Evolutionary conservation across 2,888 invertebrate genomes (phyloP), one percentile per base, ranked within the genome.

Genomic region (Ectropis crepuscularia): DNA sequence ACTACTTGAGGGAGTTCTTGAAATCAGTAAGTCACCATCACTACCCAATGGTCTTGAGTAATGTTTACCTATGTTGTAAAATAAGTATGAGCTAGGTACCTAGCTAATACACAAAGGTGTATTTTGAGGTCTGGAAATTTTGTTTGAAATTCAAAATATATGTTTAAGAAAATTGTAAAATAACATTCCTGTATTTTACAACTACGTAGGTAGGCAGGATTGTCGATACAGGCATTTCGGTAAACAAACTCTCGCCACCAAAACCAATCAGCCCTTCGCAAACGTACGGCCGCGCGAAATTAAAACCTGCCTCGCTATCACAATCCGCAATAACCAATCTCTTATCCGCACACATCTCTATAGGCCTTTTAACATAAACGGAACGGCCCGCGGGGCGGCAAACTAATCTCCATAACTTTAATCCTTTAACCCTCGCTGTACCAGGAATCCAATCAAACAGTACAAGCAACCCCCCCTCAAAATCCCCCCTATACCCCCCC

Each of bases 321-420:
- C 87, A 90, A 90, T 89, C 88, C 90, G 88, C 90, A 90, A 91
- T 92, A 92, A 90, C 87, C 90, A 88, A 92, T 92, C 89, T 89
- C 90, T 92, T 92, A 92, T 92, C 91, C 77, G 82, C 79, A 84
- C 88, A 88, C 87, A 91, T 92, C 91, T 91, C 88, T 88, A 90
- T 88, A 86, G 86, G 82, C 87, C 89, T 89, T 90, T 91, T 91
- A 90, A 90, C 90, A 91, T 89, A 89, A 90, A 88, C 89, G 88
- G 87, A 90, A 88, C 86, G 83, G 86, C 85, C 86, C 88, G 88
- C 91, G 91, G 91, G 89, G 92, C 91, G 89, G 88, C 84, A 89
- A 90, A 90, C 90, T 92, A 92, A 92, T 92, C 92, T 92, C 92
- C 92, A 92, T 92, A 92, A 92, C 89, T 92, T 92, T 92, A 92